Evolutionary conservation across 2,797 vertebrate species (phyloP).

Genomic region (Periparus ater): DNA sequence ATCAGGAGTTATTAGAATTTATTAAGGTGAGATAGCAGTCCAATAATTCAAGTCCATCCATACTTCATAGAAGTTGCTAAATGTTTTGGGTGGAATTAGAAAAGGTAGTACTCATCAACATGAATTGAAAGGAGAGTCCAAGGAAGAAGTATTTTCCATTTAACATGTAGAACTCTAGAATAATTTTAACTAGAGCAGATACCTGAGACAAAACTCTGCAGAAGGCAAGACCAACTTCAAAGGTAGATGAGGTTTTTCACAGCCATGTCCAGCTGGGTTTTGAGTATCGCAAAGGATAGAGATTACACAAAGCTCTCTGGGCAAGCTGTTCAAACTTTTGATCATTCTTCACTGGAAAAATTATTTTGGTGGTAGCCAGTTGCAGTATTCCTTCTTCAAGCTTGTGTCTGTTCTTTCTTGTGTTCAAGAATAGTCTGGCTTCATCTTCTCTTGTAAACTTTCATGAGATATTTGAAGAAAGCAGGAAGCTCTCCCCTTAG

Average conservation of each 20-base stretch:
- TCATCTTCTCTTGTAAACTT: background rate
- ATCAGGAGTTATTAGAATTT: background rate
- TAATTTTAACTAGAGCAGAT: background rate
- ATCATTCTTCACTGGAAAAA: background rate
- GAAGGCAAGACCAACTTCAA: background rate
- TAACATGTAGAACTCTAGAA: background rate
- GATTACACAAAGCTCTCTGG: background rate
- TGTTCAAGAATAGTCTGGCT: background rate
- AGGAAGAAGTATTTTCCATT: background rate
- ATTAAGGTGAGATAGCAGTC: background rate
- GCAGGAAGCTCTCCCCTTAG: background rate
- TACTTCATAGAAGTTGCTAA: background rate
- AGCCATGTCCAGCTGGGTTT: background rate
- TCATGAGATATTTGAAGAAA: background rate
- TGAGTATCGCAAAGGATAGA: background rate
- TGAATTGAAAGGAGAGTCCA: background rate
- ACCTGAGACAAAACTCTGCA: background rate
- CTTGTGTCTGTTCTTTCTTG: background rate
- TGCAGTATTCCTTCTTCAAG: background rate
- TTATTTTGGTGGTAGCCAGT: background rate
- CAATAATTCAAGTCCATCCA: background rate
- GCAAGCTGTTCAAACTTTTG: background rate
- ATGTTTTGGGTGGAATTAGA: background rate
- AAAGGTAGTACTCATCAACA: background rate
- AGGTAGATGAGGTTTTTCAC: background rate